phyloP scores from a whole-genome alignment of 2,113 vertebrate species.

The Corythoichthys haematopterus region DNA sequence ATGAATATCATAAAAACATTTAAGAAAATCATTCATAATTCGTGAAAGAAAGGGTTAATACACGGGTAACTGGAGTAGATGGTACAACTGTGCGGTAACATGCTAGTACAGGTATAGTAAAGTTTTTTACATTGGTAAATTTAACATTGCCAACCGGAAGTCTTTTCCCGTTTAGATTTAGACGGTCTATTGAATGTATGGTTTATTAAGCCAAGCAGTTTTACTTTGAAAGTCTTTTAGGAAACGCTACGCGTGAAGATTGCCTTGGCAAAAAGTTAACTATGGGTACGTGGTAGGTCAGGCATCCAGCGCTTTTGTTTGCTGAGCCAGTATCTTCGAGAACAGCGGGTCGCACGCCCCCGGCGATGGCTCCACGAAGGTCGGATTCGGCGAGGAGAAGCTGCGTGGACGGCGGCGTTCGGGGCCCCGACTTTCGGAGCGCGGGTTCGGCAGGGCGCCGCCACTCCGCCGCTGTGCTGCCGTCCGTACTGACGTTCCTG shows the following conservation, averaged over 20 bases:
- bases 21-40: too few species aligned
- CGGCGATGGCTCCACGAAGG: slow-evolving; percentile 52
- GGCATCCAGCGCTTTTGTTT: background rate
- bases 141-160: too few species aligned
- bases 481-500: slow-evolving; percentile 90
- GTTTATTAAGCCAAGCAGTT: background rate
- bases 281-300: slow-evolving; percentile 50
- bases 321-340: background rate
- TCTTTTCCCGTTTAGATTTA: too few species aligned
- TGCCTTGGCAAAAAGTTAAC: slow-evolving; percentile 12
- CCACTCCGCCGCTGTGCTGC: slow-evolving; percentile 74
- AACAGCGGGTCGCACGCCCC: background rate
- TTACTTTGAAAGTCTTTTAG: slow-evolving; percentile 36
- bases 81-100: too few species aligned
- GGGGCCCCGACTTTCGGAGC: slow-evolving; percentile 49
- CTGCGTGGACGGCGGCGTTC: slow-evolving; percentile 13
- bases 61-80: too few species aligned
- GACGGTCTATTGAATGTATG: too few species aligned
- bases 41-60: too few species aligned
- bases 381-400: slow-evolving; percentile 45
- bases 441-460: slow-evolving; percentile 39
- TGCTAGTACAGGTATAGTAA: too few species aligned
- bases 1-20: too few species aligned
- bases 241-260: slow-evolving; percentile 7
- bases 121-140: too few species aligned